Percentiles rank a stretch among this genome's conserved stretches.
These are phyloP conservation scores for Spinus olivaceus DNA, from an alignment of 2,797 vertebrate genomes.

Conservation along the genomic window DNA sequence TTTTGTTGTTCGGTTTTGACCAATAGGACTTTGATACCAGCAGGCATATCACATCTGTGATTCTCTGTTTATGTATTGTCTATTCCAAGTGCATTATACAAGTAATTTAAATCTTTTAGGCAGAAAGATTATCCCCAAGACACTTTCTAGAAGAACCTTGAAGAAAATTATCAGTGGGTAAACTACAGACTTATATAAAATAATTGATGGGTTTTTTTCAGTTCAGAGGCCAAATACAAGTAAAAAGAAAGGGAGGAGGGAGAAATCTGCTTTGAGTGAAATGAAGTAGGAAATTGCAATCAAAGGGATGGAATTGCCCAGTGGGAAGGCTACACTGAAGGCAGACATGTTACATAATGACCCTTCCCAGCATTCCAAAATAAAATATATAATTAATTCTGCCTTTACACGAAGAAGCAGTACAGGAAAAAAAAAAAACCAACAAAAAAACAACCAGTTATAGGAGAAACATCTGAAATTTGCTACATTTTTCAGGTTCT, in stretches of 20 bases:
- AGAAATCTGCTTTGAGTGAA: not conserved
- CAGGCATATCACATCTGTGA: not conserved
- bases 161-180: not conserved
- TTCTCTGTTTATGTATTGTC: not conserved
- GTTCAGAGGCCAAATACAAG: not conserved
- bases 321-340: not conserved
- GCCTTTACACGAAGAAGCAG: not conserved
- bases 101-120: not conserved
- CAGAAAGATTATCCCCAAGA: not conserved
- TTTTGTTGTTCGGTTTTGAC: not conserved
- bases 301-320: not conserved
- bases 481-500: not conserved
- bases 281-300: not conserved
- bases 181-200: not conserved
- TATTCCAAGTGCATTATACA: not conserved
- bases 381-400: not conserved
- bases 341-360: not conserved
- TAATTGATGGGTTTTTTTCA: not conserved
- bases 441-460: accelerated
- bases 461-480: not conserved
- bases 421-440: not conserved
- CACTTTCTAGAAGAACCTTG: not conserved
- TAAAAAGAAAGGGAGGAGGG: not conserved
- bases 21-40: not conserved
- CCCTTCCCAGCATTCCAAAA: not conserved